Conservation (phyloP, 2,113 vertebrate species). For the Conger conger region DNA sequence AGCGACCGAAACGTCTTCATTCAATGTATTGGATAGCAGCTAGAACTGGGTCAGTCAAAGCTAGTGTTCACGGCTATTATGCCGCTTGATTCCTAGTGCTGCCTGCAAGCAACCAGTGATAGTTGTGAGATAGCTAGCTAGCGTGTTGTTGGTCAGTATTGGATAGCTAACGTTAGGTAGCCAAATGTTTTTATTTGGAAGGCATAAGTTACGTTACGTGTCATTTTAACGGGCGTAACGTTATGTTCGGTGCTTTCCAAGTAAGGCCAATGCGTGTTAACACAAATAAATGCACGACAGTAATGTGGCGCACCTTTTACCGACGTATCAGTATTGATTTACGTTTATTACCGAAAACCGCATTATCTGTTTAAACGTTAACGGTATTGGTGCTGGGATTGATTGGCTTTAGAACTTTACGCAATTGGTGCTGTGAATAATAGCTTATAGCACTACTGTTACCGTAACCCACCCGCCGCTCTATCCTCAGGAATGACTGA, state of each 20-base stretch:
- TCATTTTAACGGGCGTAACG: too few species aligned
- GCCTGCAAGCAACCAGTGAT: background rate
- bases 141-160: background rate
- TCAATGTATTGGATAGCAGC: background rate
- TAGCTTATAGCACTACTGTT: background rate
- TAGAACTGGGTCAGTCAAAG: background rate
- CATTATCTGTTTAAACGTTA: too few species aligned
- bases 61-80: background rate
- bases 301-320: too few species aligned
- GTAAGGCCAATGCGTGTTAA: too few species aligned
- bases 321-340: too few species aligned
- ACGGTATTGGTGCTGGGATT: too few species aligned
- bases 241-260: too few species aligned
- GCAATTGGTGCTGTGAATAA: slow-evolving; percentile 18
- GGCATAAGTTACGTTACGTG: background rate
- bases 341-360: too few species aligned
- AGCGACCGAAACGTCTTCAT: background rate
- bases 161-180: too few species aligned
- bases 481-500: slow-evolving; percentile 72
- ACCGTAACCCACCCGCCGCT: background rate
- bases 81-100: background rate
- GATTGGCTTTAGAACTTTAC: background rate
- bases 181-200: background rate
- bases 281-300: too few species aligned
- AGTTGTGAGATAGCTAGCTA: background rate